Evolutionary conservation across 2,797 vertebrate species (phyloP), one percentile per base, ranked within the genome.

Genomic region (Lerista edwardsae): DNA sequence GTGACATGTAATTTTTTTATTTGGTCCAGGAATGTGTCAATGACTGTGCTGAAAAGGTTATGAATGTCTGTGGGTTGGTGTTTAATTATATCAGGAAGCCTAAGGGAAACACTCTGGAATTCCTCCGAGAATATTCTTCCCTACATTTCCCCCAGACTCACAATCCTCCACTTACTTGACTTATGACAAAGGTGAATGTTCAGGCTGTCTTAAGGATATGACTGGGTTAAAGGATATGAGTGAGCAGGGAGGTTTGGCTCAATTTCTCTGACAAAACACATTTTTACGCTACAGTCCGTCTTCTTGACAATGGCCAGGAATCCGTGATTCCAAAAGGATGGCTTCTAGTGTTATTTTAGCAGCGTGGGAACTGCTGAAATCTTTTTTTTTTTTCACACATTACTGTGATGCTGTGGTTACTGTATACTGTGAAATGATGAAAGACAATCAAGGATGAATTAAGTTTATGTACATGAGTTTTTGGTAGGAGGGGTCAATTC

Each of bases 21-120:
- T 57, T 59, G n/a, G 44, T 73, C 39, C 64, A 62, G 47, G 36
- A 89, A 47, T 23, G 29, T 36, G 27, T 80, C 69, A 82, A 74
- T n/a, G 19, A 79, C 79, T 39, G 9, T 73, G 82, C 21, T 8
- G 1, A 93, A 90, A 93, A 61, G 57, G 67, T 83, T 80, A 80
- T 69, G 29, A 44, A 86, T 25, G 81, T 8, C 47, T 4, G 2
- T 74, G 57, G 77, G 29, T 57, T 79, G 44, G 81, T 39, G 14
- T 75, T 87, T 84, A 84, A 84, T 90, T 36, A 1, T 29, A 1
- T 86, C 3, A 47, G 84, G 83, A 82, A 85, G 34, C 67, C 86
- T 68, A 29, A 73, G 85, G 65, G n/a, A 84, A 84, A 81, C 2
- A 0, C 23, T 74, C 39, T 75, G 79, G 44, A 41, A 0, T 0